These are phyloP conservation scores for Phocoena sinus DNA, from an alignment of 2,113 vertebrate genomes.

Conservation along the genomic window DNA sequence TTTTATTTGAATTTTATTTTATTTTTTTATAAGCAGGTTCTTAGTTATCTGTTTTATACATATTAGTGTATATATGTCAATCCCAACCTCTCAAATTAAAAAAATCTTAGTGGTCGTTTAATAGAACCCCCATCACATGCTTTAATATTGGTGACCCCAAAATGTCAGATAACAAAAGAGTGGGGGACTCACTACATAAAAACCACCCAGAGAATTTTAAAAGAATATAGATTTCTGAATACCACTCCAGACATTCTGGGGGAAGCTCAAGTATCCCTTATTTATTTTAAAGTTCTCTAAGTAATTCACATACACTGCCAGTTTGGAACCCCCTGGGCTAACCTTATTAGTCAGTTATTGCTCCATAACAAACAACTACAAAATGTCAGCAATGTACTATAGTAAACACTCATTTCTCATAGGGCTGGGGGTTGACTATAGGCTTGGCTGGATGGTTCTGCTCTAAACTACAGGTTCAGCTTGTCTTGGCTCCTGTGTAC, in stretches of 20 bases:
- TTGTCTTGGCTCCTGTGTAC: not conserved
- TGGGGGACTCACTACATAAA: not conserved
- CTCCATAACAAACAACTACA: not conserved
- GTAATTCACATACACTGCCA: not conserved
- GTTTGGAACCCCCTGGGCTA: not conserved
- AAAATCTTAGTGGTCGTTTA: not conserved
- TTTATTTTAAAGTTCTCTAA: slow-evolving; percentile 28
- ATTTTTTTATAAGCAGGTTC: too few relatives aligned
- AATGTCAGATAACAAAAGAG: not conserved
- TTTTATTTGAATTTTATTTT: too few relatives aligned
- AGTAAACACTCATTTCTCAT: not conserved
- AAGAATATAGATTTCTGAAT: slow-evolving; percentile 29
- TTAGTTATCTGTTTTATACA: too few relatives aligned
- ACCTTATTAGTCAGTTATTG: not conserved
- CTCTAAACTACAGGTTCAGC: not conserved
- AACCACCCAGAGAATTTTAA: not conserved
- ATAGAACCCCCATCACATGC: not conserved
- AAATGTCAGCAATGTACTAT: not conserved
- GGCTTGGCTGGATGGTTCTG: not conserved
- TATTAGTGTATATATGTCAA: too few relatives aligned
- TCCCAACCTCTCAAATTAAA: not conserved
- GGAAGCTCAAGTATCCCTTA: not conserved
- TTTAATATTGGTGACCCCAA: not conserved
- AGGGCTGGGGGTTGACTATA: not conserved
- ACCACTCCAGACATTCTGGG: not conserved